phyloP scores from a whole-genome alignment of 1,140 invertebrate genomes.

The Bactericera cockerelli region DNA sequence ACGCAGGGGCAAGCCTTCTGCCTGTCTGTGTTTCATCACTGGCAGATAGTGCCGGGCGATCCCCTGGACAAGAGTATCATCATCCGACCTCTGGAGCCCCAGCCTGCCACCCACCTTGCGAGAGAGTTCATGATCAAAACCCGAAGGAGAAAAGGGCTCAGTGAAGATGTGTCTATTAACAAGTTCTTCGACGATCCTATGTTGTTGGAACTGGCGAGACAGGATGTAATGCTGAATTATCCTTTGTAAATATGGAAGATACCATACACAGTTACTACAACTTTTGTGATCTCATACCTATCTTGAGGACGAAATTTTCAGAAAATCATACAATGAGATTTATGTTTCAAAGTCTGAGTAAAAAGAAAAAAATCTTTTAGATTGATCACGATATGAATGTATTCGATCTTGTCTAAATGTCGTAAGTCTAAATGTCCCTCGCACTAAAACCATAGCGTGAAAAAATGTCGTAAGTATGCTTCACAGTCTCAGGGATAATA shows the following conservation, averaged over 20 bases:
- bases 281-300: too few species aligned
- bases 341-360: too few species aligned
- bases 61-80: constrained; percentile 95
- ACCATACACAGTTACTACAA: too few species aligned
- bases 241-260: constrained; percentile 41
- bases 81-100: constrained; percentile 89
- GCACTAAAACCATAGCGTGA: too few species aligned
- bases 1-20: constrained; percentile 98
- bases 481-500: too few species aligned
- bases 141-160: constrained; percentile 86
- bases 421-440: too few species aligned
- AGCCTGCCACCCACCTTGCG: constrained; percentile 93
- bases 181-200: constrained; percentile 99
- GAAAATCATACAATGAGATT: too few species aligned
- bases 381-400: too few species aligned
- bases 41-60: constrained; percentile 96
- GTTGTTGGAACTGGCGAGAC: constrained; percentile 95
- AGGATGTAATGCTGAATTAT: constrained; percentile 92
- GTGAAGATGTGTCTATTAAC: constrained; percentile 98
- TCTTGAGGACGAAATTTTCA: too few species aligned
- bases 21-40: constrained; percentile 95
- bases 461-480: too few species aligned
- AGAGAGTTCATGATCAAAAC: constrained; percentile 99
- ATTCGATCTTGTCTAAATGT: too few species aligned
- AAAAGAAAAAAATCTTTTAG: too few species aligned